Evolutionary conservation across 1,140 invertebrate genomes (phyloP).

Genomic region (Ptiloglossa arizonensis): DNA sequence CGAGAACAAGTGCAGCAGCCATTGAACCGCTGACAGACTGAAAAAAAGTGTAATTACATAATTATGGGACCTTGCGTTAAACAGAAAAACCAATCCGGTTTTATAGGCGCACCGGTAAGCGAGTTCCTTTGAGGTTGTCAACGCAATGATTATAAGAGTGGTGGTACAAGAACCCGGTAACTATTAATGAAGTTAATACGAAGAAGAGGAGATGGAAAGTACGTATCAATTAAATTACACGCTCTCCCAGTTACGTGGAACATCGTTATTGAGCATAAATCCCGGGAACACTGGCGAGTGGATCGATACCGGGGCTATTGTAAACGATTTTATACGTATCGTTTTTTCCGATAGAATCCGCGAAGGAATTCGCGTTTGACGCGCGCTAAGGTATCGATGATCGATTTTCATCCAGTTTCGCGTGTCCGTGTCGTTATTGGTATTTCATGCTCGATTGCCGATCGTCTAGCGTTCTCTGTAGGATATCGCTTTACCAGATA

Average conservation of each 20-base stretch:
- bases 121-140: slow-evolving; percentile 55
- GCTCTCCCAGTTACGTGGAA: background rate
- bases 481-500: slow-evolving; percentile 25
- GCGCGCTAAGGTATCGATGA: background rate
- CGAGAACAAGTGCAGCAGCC: slow-evolving; percentile 31
- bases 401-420: background rate
- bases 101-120: slow-evolving; percentile 35
- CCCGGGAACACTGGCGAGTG: too few species aligned
- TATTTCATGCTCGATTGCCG: slow-evolving; percentile 6
- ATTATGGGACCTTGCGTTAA: slow-evolving; percentile 57
- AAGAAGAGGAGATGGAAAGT: background rate
- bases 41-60: slow-evolving; percentile 63
- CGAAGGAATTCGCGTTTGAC: background rate
- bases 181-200: slow-evolving; percentile 32
- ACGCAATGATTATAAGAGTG: slow-evolving; percentile 35
- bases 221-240: slow-evolving; percentile 36
- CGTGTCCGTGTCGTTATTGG: background rate
- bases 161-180: slow-evolving; percentile 29
- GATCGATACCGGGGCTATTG: too few species aligned
- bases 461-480: background rate
- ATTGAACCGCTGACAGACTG: slow-evolving; percentile 27
- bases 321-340: too few species aligned
- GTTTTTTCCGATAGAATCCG: too few species aligned
- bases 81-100: slow-evolving; percentile 58
- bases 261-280: slow-evolving; percentile 4